Percentiles rank a stretch among this genome's conserved stretches.
These are phyloP conservation scores for Cerceris ruficornis DNA, from an alignment of 2,888 invertebrate species.

Conservation along the genomic window DNA sequence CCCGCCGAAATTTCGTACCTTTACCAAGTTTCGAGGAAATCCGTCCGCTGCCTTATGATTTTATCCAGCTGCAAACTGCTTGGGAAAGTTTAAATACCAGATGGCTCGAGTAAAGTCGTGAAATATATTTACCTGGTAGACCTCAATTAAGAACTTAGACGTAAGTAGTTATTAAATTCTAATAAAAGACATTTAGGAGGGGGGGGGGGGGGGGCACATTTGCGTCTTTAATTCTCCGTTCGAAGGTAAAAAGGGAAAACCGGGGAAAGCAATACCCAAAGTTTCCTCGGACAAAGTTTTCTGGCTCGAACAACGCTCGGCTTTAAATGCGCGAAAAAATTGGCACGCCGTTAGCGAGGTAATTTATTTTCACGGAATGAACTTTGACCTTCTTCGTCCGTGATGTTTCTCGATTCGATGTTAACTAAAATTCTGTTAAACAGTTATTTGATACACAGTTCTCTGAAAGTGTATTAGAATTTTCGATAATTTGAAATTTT, in stretches of 20 bases:
- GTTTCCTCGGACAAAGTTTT: too few species aligned
- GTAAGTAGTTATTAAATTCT: constrained; percentile 28
- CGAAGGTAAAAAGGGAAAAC: neutral
- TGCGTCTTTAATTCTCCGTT: too few species aligned
- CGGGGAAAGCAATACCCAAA: neutral
- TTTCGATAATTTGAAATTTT: too few species aligned
- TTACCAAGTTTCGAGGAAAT: constrained; percentile 41
- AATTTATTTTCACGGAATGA: too few species aligned
- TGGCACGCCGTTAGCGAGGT: too few species aligned
- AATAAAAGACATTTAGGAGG: constrained; percentile 22
- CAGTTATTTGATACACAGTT: too few species aligned
- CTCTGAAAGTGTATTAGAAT: too few species aligned
- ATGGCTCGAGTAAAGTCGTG: constrained; percentile 21
- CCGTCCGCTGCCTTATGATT: constrained; percentile 10
- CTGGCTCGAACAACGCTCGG: too few species aligned
- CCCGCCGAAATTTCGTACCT: constrained; percentile 22
- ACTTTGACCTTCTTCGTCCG: too few species aligned
- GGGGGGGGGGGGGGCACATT: constrained; percentile 1
- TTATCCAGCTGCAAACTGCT: constrained; percentile 22
- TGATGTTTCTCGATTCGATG: too few species aligned
- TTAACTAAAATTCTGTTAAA: too few species aligned
- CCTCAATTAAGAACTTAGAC: constrained; percentile 33
- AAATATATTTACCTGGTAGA: constrained; percentile 38
- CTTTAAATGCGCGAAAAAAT: too few species aligned
- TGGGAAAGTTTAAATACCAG: constrained; percentile 44